Conservation (phyloP, 2,888 invertebrate genomes). For the Gastracanthus pulcherrimus region DNA sequence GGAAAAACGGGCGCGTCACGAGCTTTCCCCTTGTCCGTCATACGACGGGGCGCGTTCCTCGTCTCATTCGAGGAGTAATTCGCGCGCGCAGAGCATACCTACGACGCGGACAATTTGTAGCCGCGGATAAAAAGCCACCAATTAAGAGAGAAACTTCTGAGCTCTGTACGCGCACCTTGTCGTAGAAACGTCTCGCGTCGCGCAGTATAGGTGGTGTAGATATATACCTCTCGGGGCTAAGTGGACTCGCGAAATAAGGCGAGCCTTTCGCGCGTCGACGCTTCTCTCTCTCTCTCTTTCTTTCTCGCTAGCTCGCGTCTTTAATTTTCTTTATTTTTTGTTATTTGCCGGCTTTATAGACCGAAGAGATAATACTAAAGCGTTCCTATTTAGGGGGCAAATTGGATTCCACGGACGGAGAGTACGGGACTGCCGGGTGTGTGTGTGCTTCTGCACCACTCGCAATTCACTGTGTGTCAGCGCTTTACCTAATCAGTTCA, state of each 20-base stretch:
- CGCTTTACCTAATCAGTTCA: slow-evolving; percentile 38
- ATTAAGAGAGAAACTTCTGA: slow-evolving; percentile 69
- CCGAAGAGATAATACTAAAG: slow-evolving; percentile 32
- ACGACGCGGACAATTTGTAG: slow-evolving; percentile 74
- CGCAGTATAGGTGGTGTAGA: background rate
- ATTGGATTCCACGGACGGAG: slow-evolving; percentile 30
- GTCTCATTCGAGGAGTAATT: slow-evolving; percentile 58
- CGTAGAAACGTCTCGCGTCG: too few species aligned
- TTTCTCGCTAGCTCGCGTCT: background rate
- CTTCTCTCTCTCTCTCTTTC: background rate
- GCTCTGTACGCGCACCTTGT: background rate
- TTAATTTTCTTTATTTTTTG: slow-evolving; percentile 10
- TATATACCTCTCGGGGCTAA: background rate
- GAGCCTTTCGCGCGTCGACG: background rate
- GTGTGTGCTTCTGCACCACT: too few species aligned
- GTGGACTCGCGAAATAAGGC: slow-evolving; percentile 33
- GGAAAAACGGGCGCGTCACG: too few species aligned
- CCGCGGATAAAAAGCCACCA: slow-evolving; percentile 71
- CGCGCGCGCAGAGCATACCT: slow-evolving; percentile 65
- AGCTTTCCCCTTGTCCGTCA: slow-evolving; percentile 64
- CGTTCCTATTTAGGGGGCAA: slow-evolving; percentile 24
- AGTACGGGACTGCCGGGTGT: background rate
- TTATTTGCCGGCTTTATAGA: background rate
- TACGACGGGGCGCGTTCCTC: slow-evolving; percentile 8
- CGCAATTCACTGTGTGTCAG: slow-evolving; percentile 23